Evolutionary conservation across 1,140 invertebrate genomes (phyloP).

Genomic region (Drosophila paulistorum): DNA sequence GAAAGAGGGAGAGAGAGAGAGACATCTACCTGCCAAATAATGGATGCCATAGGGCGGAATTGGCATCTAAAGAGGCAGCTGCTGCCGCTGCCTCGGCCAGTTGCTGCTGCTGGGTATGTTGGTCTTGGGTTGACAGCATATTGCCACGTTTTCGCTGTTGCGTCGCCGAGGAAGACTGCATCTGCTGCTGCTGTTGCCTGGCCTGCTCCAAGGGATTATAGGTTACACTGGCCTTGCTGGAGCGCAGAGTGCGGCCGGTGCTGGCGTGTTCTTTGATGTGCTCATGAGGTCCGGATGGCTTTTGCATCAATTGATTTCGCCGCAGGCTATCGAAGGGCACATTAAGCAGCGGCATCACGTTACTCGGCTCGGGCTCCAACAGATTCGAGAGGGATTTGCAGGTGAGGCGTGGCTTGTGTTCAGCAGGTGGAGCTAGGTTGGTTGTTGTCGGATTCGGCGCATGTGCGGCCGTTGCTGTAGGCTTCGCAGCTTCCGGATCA

Average conservation of each 20-base stretch:
- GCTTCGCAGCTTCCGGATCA: conserved; percentile 39
- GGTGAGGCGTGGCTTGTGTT: conserved; percentile 85
- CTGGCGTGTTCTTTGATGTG: conserved; percentile 41
- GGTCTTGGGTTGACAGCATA: conserved; percentile 51
- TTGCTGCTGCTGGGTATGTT: conserved; percentile 35
- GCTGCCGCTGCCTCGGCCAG: conserved; percentile 52
- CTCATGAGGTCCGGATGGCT: conserved; percentile 18
- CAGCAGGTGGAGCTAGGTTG: conserved; percentile 37
- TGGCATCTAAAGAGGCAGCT: conserved; percentile 80
- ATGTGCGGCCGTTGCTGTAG: conserved; percentile 22
- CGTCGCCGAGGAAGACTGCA: conserved; percentile 26
- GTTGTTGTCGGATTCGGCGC: conserved; percentile 17
- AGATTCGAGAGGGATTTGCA: conserved; percentile 86
- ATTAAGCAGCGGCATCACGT: conserved; percentile 64
- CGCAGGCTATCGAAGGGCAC: conserved; percentile 67
- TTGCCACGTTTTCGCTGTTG: conserved; percentile 58
- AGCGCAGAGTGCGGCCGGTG: conserved; percentile 61
- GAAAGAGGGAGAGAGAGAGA: background rate
- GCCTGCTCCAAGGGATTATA: conserved; percentile 65
- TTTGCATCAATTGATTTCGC: conserved; percentile 37
- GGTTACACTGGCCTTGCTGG: conserved; percentile 65
- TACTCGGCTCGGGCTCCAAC: conserved; percentile 83
- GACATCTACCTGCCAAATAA: conserved; percentile 87
- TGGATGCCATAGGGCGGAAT: conserved; percentile 88
- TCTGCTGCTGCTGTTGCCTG: conserved; percentile 56